Conservation (phyloP, 2,888 invertebrate genomes). For the Dendrolimus houi region DNA sequence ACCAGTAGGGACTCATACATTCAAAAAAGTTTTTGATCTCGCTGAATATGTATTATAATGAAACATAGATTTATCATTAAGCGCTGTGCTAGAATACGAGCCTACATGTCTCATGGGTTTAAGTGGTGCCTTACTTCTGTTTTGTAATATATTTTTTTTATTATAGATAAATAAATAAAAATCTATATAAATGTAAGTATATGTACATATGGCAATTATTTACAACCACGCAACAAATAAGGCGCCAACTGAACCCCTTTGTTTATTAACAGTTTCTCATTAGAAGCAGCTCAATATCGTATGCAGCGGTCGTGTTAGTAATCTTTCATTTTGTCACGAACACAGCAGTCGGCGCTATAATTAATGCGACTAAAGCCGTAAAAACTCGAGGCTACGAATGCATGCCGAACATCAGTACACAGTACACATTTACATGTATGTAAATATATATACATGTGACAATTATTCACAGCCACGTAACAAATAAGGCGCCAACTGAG, state of each 20-base stretch:
- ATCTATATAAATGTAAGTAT: not conserved
- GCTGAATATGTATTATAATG: no score
- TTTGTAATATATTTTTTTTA: no score
- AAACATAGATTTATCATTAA: no score
- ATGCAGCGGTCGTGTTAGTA: slow-evolving; percentile 1
- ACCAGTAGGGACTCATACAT: no score
- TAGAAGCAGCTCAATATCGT: no score
- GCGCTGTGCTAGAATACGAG: no score
- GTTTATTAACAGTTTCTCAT: slow-evolving; percentile 23
- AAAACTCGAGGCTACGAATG: not conserved
- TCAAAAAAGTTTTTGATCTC: no score
- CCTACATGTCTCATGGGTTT: no score
- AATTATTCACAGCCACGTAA: not conserved
- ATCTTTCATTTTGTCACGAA: slow-evolving; percentile 34
- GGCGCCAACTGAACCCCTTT: slow-evolving; percentile 28
- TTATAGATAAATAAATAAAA: no score
- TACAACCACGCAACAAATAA: slow-evolving; percentile 7
- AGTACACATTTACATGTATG: not conserved
- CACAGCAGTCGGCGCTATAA: slow-evolving; percentile 21
- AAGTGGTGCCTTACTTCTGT: no score
- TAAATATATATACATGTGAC: not conserved
- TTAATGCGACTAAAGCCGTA: not conserved
- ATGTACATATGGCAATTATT: not conserved
- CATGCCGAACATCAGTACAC: not conserved
- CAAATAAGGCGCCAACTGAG: slow-evolving; percentile 27